phyloP scores from a whole-genome alignment of 1,140 invertebrate genomes.

The Capitella teleta region DNA sequence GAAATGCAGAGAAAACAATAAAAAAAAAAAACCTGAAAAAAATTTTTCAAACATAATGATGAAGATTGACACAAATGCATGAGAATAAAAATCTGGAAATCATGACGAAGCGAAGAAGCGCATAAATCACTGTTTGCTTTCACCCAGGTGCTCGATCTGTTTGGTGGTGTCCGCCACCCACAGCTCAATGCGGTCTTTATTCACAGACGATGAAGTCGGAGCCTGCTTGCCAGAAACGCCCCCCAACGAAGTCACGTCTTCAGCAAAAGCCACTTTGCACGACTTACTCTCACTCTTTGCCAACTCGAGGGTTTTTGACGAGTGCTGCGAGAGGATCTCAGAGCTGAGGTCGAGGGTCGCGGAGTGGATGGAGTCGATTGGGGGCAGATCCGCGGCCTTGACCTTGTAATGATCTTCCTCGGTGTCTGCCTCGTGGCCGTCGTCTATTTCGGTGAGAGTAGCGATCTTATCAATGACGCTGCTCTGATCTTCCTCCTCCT shows the following conservation, averaged over 20 bases:
- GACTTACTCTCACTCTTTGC: conserved; percentile 25
- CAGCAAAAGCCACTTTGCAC: conserved; percentile 15
- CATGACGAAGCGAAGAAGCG: too few species aligned
- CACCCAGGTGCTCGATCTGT: conserved; percentile 28
- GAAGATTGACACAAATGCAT: too few species aligned
- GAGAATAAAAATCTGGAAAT: too few species aligned
- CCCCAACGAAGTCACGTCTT: neutral
- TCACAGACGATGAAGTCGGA: too few species aligned
- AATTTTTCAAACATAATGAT: too few species aligned
- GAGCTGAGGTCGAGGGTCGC: conserved; percentile 20
- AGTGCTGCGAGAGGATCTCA: conserved; percentile 34
- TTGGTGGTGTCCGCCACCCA: conserved; percentile 13
- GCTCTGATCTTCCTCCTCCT: neutral
- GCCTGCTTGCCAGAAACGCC: neutral
- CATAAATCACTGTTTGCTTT: too few species aligned
- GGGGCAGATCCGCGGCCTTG: conserved; percentile 16
- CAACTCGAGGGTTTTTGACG: conserved; percentile 21
- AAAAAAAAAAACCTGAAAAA: too few species aligned
- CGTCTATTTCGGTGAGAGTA: conserved; percentile 30
- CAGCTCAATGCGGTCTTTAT: conserved; percentile 13
- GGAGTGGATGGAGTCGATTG: conserved; percentile 36
- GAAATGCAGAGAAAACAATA: too few species aligned
- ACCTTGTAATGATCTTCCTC: conserved; percentile 16
- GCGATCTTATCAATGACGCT: conserved; percentile 17
- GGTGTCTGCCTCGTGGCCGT: conserved; percentile 29